Conservation (phyloP, 2,888 invertebrate species). For the Anodontia alba region DNA sequence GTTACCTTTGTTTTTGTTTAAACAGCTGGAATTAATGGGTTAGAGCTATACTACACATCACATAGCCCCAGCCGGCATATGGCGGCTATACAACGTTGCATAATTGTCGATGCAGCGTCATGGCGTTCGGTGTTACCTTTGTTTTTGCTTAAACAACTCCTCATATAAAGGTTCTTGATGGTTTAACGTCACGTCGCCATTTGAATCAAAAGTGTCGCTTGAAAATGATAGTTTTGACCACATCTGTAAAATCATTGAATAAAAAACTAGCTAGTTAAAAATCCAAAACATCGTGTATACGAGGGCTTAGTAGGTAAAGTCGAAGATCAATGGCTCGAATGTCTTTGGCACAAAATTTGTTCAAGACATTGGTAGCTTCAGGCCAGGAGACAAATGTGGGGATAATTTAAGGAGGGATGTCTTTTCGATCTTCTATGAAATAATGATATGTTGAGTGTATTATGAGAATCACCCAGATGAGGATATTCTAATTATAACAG, state of each 20-base stretch:
- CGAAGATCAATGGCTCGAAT: too few relatives aligned
- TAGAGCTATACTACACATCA: too few relatives aligned
- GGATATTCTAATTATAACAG: too few relatives aligned
- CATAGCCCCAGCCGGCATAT: too few relatives aligned
- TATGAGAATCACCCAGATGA: too few relatives aligned
- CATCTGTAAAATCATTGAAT: conserved; percentile 35
- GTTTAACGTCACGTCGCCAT: conserved; percentile 17
- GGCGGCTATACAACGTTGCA: too few relatives aligned
- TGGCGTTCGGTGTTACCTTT: conserved; percentile 86
- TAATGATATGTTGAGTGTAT: too few relatives aligned
- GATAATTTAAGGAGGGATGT: too few relatives aligned
- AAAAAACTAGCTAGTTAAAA: not conserved
- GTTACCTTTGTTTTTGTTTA: conserved; percentile 89
- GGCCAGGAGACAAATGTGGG: not conserved
- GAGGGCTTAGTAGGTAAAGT: not conserved
- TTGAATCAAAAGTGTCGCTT: conserved; percentile 11
- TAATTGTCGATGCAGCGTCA: too few relatives aligned
- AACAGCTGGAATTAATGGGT: too few relatives aligned
- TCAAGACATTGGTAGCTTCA: not conserved
- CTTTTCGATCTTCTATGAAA: too few relatives aligned
- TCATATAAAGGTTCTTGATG: conserved; percentile 79
- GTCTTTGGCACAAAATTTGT: not conserved
- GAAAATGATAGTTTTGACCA: conserved; percentile 51
- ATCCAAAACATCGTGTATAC: not conserved
- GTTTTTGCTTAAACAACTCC: conserved; percentile 91